phyloP scores from a whole-genome alignment of 2,888 invertebrate species.

The Silvanus unidentatus region DNA sequence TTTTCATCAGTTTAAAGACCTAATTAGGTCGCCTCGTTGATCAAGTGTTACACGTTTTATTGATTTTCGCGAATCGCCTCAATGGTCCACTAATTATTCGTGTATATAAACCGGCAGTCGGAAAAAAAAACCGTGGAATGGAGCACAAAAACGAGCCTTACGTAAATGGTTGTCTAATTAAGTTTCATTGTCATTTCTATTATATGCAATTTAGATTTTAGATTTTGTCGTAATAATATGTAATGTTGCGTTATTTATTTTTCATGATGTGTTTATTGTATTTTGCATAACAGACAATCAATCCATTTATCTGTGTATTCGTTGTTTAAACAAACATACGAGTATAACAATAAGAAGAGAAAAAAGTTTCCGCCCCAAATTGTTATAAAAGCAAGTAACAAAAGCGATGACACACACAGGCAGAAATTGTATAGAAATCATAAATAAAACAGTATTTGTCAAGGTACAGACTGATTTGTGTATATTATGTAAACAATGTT shows the following conservation, averaged over 20 bases:
- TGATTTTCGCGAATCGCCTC: no score
- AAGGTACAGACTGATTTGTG: constrained; percentile 24
- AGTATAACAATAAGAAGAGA: not conserved
- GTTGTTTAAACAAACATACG: not conserved
- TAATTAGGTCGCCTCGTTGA: no score
- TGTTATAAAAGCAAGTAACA: constrained; percentile 3
- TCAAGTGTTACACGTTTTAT: no score
- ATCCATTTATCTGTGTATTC: not conserved
- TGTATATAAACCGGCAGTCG: no score
- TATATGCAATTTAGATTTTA: constrained; percentile 27
- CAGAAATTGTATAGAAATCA: constrained; percentile 16
- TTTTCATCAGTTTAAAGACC: no score
- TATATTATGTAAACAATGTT: constrained; percentile 27
- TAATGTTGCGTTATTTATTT: constrained; percentile 17
- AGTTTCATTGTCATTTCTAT: constrained; percentile 25
- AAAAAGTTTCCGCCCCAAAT: constrained; percentile 2
- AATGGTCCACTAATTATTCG: no score
- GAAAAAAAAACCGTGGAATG: no score
- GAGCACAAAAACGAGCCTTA: not conserved
- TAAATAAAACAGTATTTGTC: constrained; percentile 31
- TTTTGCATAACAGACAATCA: not conserved
- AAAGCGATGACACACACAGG: no score
- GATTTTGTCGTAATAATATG: constrained; percentile 15
- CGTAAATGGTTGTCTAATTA: constrained; percentile 18
- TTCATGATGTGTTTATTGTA: not conserved